Base-by-base conservation (phyloP, 2,797 vertebrate species). In the Aphelocoma californica region DNA sequence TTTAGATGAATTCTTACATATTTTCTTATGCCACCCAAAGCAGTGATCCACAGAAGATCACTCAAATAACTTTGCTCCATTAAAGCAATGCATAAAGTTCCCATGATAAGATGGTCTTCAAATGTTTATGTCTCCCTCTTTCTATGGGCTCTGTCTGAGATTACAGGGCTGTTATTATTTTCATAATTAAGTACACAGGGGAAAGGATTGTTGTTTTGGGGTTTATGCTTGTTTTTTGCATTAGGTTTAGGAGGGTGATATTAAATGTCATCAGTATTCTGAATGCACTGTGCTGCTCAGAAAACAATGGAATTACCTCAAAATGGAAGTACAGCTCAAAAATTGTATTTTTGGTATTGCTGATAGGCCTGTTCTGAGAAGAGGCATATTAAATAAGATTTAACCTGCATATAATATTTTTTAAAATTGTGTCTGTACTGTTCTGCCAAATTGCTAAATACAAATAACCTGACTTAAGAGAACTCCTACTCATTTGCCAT, bases 191-290 rank as follows among this genome's bases (percentile, higher is more conserved):
- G 14, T 56, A 81, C 40, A 74, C 4, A 86, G 5, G 4, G 14
- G 12, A 89, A 85, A 66, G 7, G 8, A 58, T 14, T 66, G 10
- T 4, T 56, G 18, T 9, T 60, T 45, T 25, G 19, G 7, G 5
- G 2, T 9, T 65, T 40, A 20, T 0, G 0, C 10, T 36, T 48
- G 5, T 2, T 56, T 54, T 47, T 18, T 23, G 11, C 23, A n/a
- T 12, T 18, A 28, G 17, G 1, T 23, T 56, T 57, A 14, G 53
- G 7, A 4, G 8, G 21, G 14, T 7, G 4, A 9, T 38, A 14
- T 50, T 74, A 74, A 70, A 61, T 32, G 34, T 13, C 54, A 87
- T 9, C 20, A 53, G 7, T 50, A 69, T 15, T 72, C 23, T 36
- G 11, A 78, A 67, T 18, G 20, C 26, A 69, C 21, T 12, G 8